phyloP scores from a whole-genome alignment of 2,797 vertebrate species.

The Melopsittacus undulatus region DNA sequence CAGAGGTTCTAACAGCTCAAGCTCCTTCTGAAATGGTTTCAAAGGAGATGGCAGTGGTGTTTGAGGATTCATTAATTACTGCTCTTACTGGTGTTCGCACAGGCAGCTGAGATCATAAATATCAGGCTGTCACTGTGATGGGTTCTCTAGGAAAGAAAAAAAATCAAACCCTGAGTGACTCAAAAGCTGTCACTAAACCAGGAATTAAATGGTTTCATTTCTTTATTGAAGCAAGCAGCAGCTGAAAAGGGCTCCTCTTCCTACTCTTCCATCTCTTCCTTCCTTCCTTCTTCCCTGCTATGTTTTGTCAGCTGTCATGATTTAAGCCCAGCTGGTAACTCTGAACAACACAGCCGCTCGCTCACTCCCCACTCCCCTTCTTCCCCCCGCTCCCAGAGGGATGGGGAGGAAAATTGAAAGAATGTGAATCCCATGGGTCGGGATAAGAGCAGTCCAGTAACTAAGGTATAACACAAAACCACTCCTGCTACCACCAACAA shows the following conservation, averaged over 20 bases:
- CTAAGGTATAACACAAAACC: too few species aligned
- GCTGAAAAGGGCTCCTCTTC: background rate
- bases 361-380: too few species aligned
- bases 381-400: too few species aligned
- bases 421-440: too few species aligned
- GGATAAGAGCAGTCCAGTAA: too few species aligned
- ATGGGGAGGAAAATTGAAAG: too few species aligned
- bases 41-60: slow-evolving; percentile 52
- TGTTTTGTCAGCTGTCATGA: background rate
- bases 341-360: too few species aligned
- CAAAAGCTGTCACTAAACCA: slow-evolving; percentile 59
- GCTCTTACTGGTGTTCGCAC: slow-evolving; percentile 64
- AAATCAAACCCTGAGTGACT: slow-evolving; percentile 24
- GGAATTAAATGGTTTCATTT: slow-evolving; percentile 63
- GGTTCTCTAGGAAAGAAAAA: slow-evolving; percentile 13
- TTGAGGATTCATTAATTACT: slow-evolving; percentile 68
- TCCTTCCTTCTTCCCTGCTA: background rate
- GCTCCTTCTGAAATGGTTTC: slow-evolving; percentile 36
- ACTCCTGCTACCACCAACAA: too few species aligned
- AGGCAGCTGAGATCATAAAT: slow-evolving; percentile 66
- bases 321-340: too few species aligned
- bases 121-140: slow-evolving; percentile 63
- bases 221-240: background rate
- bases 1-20: slow-evolving; percentile 54
- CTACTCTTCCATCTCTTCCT: background rate